Base-by-base conservation (phyloP, 2,113 vertebrate species). In the Motacilla tschutschensis region DNA sequence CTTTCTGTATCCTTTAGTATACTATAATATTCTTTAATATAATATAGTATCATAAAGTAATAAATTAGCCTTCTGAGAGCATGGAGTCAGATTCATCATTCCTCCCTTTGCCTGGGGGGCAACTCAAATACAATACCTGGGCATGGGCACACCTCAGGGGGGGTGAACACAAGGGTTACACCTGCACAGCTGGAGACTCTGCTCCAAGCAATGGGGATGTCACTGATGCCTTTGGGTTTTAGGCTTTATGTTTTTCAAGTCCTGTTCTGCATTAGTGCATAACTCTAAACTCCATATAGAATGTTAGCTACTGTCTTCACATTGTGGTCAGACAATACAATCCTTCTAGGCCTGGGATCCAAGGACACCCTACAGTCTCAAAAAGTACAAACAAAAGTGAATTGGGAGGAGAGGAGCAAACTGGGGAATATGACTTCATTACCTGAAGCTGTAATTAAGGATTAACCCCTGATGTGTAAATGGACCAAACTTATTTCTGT, bases 101-200 rank as follows among this genome's bases (percentile, higher is more conserved):
- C 47, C 14, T 48, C 3, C 47, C 24, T 48, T 15, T 14, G 4
- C 26, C 8, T 48, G 25, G 25, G 25, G 40, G 47, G 14, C 5
- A 26, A 48, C 14, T 16, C 26, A 26, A 48, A 48, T 48, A 48
- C 25, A 48, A 26, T 16, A 26, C 25, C 10, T 51, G 29, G 50
- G 63, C 51, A 26, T 2, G 0, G 31, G 3, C 20, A 41, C 25
- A 8, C 19, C 17, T 40, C 0, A 1, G 2, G 5, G 36, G 5
- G 33, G 55, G 8, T 12, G 18, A 18, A 1, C 0, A 15, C 3
- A 25, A 4, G 64, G 18, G 21, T 24, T 4, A 18, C 15, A 12
- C 24, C 31, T 4, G 19, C 65, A 22, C 43, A 35, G 60, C 60
- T 43, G 66, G 41, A 60, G 38, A 10, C 19, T 17, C 26, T 51